Percentiles rank a stretch among this genome's conserved stretches.
Evolutionary conservation across 2,113 vertebrate species (phyloP).

Genomic region (Atrichornis clamosus): DNA sequence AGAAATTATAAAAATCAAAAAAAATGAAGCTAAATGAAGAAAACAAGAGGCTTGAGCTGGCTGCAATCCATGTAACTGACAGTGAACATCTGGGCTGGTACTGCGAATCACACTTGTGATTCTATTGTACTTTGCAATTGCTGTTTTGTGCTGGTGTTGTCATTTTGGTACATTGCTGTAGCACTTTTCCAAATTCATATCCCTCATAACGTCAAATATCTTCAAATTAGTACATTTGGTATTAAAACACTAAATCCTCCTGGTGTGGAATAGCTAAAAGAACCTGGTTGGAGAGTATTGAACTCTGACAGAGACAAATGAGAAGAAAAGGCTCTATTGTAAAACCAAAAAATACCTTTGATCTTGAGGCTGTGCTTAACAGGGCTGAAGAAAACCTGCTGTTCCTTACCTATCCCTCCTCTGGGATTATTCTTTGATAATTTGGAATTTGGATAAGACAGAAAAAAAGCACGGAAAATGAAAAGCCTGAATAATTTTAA

Average conservation of each 20-base stretch:
- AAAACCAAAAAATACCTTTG: neutral
- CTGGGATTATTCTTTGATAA: neutral
- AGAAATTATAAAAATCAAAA: neutral
- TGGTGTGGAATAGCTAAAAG: neutral
- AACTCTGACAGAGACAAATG: neutral
- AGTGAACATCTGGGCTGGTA: neutral
- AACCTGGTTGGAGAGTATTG: neutral
- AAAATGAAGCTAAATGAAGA: neutral
- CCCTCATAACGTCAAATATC: neutral
- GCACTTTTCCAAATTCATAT: neutral
- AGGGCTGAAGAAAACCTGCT: neutral
- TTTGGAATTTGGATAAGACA: neutral
- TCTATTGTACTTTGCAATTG: neutral
- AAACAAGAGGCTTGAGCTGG: neutral
- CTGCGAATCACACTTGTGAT: neutral
- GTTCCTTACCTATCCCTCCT: neutral
- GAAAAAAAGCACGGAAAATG: neutral
- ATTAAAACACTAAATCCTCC: neutral
- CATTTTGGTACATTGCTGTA: neutral
- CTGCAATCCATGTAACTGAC: neutral
- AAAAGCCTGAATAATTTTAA: constrained; percentile 2
- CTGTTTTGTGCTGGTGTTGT: neutral
- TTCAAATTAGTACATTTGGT: neutral
- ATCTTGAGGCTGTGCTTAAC: neutral
- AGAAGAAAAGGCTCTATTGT: neutral